Percentiles rank a stretch among this genome's conserved stretches.
Evolutionary conservation across 2,888 invertebrate genomes (phyloP).

Genomic region (Tetragonula carbonaria): DNA sequence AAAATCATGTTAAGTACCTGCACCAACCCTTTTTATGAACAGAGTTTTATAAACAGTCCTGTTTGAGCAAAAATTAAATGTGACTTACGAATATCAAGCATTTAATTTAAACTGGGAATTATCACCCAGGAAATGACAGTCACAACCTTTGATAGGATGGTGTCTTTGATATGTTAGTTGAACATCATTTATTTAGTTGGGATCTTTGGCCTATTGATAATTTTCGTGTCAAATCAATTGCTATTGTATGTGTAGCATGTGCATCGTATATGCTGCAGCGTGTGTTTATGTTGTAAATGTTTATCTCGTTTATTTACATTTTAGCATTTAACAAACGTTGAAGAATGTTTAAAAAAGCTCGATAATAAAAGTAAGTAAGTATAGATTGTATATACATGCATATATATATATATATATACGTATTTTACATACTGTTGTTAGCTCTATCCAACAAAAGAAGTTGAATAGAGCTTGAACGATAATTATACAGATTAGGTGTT

Average conservation of each 20-base stretch:
- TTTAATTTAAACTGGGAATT: constrained; percentile 99
- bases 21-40: constrained; percentile 89
- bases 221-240: constrained; percentile 13
- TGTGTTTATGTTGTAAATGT: background rate
- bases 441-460: constrained; percentile 13
- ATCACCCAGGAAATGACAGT: constrained; percentile 92
- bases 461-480: background rate
- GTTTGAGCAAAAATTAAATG: constrained; percentile 99
- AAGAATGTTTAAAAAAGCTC: too few species aligned
- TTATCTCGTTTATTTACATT: too few species aligned
- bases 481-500: too few species aligned
- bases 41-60: constrained; percentile 97
- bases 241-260: constrained; percentile 27
- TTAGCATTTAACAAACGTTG: too few species aligned
- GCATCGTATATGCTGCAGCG: constrained; percentile 4
- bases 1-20: constrained; percentile 67
- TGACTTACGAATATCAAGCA: constrained; percentile 96
- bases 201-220: constrained; percentile 87
- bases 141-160: constrained; percentile 95
- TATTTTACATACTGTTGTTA: constrained; percentile 10
- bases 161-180: constrained; percentile 99
- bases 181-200: constrained; percentile 99
- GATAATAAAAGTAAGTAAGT: background rate
- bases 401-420: background rate
- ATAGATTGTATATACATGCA: constrained; percentile 1